Percentiles rank a stretch among this genome's conserved stretches.
phyloP scores from a whole-genome alignment of 2,888 invertebrate genomes.

The Pammene aurita region DNA sequence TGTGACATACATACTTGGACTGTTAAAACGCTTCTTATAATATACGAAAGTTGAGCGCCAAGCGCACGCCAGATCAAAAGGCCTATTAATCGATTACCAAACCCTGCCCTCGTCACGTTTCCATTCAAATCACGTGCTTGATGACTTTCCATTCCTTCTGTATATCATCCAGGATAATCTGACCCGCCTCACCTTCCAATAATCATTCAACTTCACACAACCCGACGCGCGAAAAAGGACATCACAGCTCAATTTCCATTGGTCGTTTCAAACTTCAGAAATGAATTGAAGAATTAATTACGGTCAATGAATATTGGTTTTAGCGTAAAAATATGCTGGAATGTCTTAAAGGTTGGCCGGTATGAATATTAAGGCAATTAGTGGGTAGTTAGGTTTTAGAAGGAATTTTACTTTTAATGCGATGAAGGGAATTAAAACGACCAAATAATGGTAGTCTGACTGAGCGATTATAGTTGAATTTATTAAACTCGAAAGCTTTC shows the following conservation, averaged over 20 bases:
- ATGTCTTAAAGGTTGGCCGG: slow-evolving; percentile 37
- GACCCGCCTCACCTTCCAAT: slow-evolving; percentile 30
- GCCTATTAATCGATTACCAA: slow-evolving; percentile 48
- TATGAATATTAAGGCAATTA: slow-evolving; percentile 28
- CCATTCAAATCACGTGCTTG: slow-evolving; percentile 52
- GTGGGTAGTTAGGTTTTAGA: slow-evolving; percentile 4
- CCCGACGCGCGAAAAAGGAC: slow-evolving; percentile 34
- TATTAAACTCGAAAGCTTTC: too few species aligned
- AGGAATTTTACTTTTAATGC: neutral
- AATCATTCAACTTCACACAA: slow-evolving; percentile 28
- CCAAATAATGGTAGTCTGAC: neutral
- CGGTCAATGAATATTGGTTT: slow-evolving; percentile 47
- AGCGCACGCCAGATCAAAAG: slow-evolving; percentile 46
- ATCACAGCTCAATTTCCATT: slow-evolving; percentile 19
- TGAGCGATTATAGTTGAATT: too few species aligned
- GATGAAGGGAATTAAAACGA: neutral
- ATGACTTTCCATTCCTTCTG: slow-evolving; percentile 51
- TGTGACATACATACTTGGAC: too few species aligned
- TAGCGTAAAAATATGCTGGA: slow-evolving; percentile 35
- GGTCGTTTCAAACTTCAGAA: slow-evolving; percentile 37
- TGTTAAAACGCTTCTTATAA: neutral
- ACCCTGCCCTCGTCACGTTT: slow-evolving; percentile 52
- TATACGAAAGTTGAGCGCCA: neutral
- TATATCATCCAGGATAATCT: slow-evolving; percentile 23
- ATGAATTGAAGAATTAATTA: slow-evolving; percentile 53